A percentile compares a stretch with the other conserved stretches of the same genome.
Evolutionary conservation across 2,797 vertebrate genomes (phyloP).

Genomic region (Pangasius mekongensis): DNA sequence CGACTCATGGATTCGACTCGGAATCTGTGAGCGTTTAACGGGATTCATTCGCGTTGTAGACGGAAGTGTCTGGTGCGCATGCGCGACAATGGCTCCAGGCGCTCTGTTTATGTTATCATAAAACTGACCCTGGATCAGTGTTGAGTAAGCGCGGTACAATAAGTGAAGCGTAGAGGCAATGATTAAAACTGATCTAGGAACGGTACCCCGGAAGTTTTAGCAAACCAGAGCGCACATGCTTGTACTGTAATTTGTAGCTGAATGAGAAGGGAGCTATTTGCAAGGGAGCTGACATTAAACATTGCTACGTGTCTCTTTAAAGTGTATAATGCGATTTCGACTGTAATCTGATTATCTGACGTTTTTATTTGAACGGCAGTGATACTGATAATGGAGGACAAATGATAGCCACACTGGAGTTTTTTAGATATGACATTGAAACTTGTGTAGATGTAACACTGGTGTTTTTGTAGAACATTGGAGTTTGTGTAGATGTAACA

Average conservation of each 20-base stretch:
- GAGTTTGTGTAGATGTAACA: neutral
- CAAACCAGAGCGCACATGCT: neutral
- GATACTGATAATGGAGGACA: neutral
- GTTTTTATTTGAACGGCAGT: neutral
- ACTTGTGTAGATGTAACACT: neutral
- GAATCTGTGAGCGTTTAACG: neutral
- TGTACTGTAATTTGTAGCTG: neutral
- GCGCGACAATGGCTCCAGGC: neutral
- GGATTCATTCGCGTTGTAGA: neutral
- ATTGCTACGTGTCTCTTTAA: neutral
- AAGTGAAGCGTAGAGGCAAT: neutral
- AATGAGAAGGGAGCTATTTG: neutral
- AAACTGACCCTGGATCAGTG: constrained; percentile 25
- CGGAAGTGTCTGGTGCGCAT: constrained; percentile 42
- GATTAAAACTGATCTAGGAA: constrained; percentile 13
- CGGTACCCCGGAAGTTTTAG: neutral
- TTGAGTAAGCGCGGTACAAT: neutral
- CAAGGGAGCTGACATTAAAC: too few relatives aligned
- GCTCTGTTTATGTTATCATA: neutral
- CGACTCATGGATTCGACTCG: neutral
- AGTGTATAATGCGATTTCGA: neutral
- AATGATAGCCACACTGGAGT: neutral
- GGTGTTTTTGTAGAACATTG: neutral
- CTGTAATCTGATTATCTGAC: neutral
- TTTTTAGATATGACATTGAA: neutral